A percentile compares a stretch with the other conserved stretches of the same genome.
phyloP scores from a whole-genome alignment of 2,797 vertebrate species.

The Graptemys geographica region DNA sequence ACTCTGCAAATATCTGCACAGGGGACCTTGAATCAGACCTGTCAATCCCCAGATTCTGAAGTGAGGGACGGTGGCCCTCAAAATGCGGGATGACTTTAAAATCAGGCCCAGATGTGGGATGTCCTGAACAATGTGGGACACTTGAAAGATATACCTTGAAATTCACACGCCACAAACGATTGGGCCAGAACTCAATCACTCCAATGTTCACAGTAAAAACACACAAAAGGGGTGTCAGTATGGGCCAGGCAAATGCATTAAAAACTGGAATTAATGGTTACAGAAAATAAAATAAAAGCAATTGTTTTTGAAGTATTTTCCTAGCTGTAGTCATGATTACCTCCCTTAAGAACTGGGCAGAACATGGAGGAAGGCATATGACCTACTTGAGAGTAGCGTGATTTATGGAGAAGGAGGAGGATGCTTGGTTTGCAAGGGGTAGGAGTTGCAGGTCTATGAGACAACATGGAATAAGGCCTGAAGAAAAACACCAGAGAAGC shows the following conservation, averaged over 20 bases:
- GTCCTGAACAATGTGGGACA: no score
- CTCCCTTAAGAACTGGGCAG: background rate
- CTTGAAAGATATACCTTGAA: no score
- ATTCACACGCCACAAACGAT: no score
- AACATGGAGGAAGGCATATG: background rate
- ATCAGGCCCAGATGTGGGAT: no score
- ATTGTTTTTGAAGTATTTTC: background rate
- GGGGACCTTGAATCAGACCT: background rate
- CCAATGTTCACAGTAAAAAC: background rate
- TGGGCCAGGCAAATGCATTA: background rate
- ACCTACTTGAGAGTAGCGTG: background rate
- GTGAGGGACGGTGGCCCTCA: background rate
- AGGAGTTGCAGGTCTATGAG: background rate
- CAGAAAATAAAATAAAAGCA: background rate
- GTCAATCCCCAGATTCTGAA: background rate
- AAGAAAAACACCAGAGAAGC: no score
- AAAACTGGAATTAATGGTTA: background rate
- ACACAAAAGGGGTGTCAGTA: background rate
- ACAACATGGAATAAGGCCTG: background rate
- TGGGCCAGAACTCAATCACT: background rate
- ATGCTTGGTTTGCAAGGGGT: background rate
- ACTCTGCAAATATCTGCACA: background rate
- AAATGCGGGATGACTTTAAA: background rate
- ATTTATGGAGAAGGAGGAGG: background rate
- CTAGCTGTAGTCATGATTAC: background rate